These are phyloP conservation scores for Indicator maculatus DNA, from an alignment of 2,113 vertebrate genomes.

Conservation along the genomic window DNA sequence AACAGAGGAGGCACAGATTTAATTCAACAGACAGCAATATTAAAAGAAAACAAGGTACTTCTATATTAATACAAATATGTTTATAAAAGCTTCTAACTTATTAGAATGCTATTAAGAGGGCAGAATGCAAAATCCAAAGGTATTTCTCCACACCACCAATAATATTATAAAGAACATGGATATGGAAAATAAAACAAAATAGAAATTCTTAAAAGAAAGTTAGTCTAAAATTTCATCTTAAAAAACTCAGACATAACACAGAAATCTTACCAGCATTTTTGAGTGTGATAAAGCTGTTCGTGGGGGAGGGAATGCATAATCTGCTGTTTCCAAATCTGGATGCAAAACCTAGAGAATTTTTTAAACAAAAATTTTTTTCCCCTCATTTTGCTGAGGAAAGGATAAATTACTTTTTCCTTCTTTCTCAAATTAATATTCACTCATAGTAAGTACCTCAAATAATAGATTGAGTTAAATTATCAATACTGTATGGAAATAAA, in stretches of 20 bases:
- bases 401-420: not conserved
- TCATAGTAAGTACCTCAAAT: not conserved
- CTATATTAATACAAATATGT: not conserved
- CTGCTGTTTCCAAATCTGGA: conserved; percentile 96
- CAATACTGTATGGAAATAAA: not conserved
- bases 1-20: not conserved
- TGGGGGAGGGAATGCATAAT: conserved; percentile 94
- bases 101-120: not conserved
- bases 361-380: not conserved
- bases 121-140: not conserved
- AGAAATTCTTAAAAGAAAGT: not conserved
- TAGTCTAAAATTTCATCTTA: not conserved
- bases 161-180: not conserved
- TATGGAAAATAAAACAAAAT: not conserved
- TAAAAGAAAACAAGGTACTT: not conserved
- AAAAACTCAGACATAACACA: not conserved
- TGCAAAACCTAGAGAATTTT: conserved; percentile 87
- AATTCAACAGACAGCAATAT: not conserved
- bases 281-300: conserved; percentile 91
- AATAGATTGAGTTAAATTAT: not conserved
- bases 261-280: conserved; percentile 92
- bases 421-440: not conserved
- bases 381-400: not conserved
- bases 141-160: not conserved
- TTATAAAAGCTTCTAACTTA: not conserved